Evolutionary conservation across 2,113 vertebrate species (phyloP), one percentile per base, ranked within the genome.

Genomic region (Entomyzon cyanotis): DNA sequence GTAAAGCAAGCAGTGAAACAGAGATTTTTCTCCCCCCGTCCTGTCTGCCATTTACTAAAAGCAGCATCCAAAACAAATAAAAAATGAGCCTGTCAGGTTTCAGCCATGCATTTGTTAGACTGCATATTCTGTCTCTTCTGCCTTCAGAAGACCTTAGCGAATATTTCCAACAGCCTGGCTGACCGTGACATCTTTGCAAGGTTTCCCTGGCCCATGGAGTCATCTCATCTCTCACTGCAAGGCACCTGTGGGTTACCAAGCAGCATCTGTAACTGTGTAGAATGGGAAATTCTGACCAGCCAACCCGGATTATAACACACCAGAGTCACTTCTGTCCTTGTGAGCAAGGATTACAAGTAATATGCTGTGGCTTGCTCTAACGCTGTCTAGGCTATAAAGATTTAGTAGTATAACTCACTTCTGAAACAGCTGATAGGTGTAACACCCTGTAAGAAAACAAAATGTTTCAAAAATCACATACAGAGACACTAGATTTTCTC

Each of bases 31-130:
- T 20, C 16, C 47, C 47, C 39, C 18, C 35, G 25, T 21, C 35
- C n/a, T 3, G 4, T 27, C 33, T 15, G 44, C 28, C 0, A 0
- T 58, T 71, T 25, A 78, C 56, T 69, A 83, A 71, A 87, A 68
- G 56, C 65, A 76, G 31, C 5, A 4, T 79, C 31, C 69, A 84
- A 94, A 71, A 46, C 22, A 93, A 94, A 74, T 15, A 44, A 47
- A 67, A 82, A 91, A 39, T 11, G 2, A 69, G 71, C 77, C 50
- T 7, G 30, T 31, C 41, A 9, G 33, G 59, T 88, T 42, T 52
- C 52, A 80, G 46, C 30, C 49, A 6, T 41, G 13, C 22, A 46
- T 56, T 71, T 91, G 20, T 76, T 69, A 53, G 37, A 62, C 28
- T 35, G 53, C 9, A 24, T 46, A 44, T 53, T 33, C n/a, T 86